phyloP scores from a whole-genome alignment of 2,888 invertebrate genomes.

The Sussaba pulchella region DNA sequence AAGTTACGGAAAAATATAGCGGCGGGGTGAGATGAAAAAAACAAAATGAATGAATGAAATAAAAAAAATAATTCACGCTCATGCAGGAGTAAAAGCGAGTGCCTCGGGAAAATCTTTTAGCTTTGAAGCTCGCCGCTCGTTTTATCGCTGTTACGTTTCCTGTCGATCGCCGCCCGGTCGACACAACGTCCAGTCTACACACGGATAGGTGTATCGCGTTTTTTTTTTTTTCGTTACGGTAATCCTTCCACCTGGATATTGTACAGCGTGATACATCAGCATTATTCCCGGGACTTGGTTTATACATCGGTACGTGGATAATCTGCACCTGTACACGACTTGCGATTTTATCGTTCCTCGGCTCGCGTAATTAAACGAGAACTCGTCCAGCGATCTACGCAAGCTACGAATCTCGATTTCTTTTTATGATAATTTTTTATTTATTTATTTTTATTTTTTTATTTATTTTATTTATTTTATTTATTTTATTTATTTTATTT shows the following conservation, averaged over 20 bases:
- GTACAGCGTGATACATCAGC: neutral
- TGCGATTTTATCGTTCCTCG: constrained; percentile 25
- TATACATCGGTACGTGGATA: neutral
- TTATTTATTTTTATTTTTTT: too few species aligned
- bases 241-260: constrained; percentile 16
- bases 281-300: too few species aligned
- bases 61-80: constrained; percentile 17
- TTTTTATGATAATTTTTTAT: constrained; percentile 23
- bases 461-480: too few species aligned
- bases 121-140: constrained; percentile 47
- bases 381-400: neutral
- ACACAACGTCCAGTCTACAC: neutral
- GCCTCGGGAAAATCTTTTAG: constrained; percentile 53
- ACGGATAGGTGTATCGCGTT: neutral
- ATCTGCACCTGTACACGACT: neutral
- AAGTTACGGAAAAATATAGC: constrained; percentile 12
- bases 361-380: constrained; percentile 30
- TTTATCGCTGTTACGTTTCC: constrained; percentile 49
- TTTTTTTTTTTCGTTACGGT: constrained; percentile 14
- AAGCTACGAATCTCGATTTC: neutral
- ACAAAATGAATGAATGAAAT: neutral
- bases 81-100: constrained; percentile 43
- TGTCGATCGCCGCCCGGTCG: constrained; percentile 36
- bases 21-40: neutral
- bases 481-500: too few species aligned